Evolutionary conservation across 2,888 invertebrate genomes (phyloP).

Genomic region (Acanthosepion pharaonis): DNA sequence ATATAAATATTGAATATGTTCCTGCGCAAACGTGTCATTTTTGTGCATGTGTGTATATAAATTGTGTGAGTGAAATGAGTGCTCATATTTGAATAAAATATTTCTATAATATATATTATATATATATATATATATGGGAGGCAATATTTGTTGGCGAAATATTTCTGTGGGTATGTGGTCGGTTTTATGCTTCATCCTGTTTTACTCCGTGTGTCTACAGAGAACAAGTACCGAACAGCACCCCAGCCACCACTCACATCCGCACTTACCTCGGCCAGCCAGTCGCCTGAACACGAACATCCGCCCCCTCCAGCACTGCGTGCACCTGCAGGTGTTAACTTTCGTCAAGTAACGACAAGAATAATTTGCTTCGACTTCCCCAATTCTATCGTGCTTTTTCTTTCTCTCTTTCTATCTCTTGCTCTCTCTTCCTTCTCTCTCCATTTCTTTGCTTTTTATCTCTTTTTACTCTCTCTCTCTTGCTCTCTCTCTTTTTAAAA

Average conservation of each 20-base stretch:
- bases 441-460: no score
- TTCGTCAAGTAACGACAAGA: background rate
- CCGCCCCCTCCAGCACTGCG: background rate
- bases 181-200: background rate
- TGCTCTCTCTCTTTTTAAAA: no score
- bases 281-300: constrained; percentile 14
- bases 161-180: constrained; percentile 9
- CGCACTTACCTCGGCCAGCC: background rate
- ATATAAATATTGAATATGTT: no score
- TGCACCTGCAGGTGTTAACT: background rate
- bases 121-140: no score
- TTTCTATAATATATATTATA: no score
- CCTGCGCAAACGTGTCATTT: no score
- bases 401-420: background rate
- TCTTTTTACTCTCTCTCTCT: no score
- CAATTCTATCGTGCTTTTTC: background rate
- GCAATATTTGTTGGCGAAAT: constrained; percentile 15
- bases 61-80: background rate
- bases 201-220: background rate
- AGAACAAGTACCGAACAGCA: constrained; percentile 9
- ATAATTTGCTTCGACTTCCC: background rate
- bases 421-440: background rate
- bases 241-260: background rate
- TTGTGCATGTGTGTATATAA: background rate
- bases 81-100: no score